phyloP scores from a whole-genome alignment of 2,797 vertebrate species.

The Podarcis lilfordi region DNA sequence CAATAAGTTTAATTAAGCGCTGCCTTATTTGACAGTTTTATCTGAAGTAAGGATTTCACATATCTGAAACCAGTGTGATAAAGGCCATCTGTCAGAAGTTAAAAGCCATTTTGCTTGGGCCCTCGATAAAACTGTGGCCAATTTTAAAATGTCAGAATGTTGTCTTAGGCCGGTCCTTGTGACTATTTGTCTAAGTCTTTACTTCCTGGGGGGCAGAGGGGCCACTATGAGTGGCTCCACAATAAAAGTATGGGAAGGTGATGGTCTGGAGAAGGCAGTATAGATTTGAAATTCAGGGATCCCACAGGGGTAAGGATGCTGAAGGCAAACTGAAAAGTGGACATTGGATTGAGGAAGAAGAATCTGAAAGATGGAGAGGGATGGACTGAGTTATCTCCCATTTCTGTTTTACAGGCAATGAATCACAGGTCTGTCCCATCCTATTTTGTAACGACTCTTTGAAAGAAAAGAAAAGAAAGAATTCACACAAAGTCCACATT shows the following conservation, averaged over 20 bases:
- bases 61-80: neutral
- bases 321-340: neutral
- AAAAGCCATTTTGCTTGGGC: neutral
- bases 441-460: no score
- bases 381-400: no score
- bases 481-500: no score
- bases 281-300: neutral
- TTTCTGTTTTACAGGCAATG: no score
- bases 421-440: no score
- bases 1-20: neutral
- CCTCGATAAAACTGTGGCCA: neutral
- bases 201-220: no score
- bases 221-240: no score
- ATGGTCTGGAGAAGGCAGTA: neutral
- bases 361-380: neutral
- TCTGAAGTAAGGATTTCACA: neutral
- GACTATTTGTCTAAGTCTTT: no score
- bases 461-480: no score
- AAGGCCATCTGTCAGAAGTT: neutral
- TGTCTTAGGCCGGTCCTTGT: no score
- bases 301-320: neutral
- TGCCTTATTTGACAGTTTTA: neutral
- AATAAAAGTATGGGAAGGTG: no score
- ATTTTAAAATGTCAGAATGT: no score
- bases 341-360: neutral